phyloP scores from a whole-genome alignment of 1,140 invertebrate genomes.

The Diabrotica virgifera region DNA sequence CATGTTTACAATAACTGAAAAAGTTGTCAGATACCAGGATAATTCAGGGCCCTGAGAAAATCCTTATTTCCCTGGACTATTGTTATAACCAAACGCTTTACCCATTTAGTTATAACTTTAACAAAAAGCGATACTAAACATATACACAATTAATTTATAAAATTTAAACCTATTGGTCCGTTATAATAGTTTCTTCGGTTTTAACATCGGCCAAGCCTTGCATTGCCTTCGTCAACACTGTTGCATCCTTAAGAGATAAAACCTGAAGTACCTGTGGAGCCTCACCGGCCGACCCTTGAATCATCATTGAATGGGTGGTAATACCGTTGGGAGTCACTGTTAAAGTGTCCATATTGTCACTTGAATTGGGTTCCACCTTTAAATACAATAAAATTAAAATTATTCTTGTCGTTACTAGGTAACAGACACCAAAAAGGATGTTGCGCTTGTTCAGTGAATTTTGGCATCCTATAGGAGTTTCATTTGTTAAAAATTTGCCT shows the following conservation, averaged over 20 bases:
- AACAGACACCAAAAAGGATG: no score
- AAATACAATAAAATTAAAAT: conserved; percentile 3
- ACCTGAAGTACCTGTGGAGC: conserved; percentile 78
- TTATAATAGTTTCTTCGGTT: conserved; percentile 47
- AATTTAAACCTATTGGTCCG: conserved; percentile 41
- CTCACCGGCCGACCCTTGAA: conserved; percentile 64
- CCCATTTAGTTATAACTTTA: no score
- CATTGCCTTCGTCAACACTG: conserved; percentile 74
- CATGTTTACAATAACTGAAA: no score
- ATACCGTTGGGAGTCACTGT: conserved; percentile 63
- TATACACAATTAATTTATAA: neutral
- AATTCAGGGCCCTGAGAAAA: no score
- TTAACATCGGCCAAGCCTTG: conserved; percentile 57
- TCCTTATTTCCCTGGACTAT: no score
- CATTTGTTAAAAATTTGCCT: no score
- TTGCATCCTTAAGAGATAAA: conserved; percentile 77
- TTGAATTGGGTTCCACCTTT: conserved; percentile 64
- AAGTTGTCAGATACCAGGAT: no score
- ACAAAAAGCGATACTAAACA: no score
- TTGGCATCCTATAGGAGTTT: no score
- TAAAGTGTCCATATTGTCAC: conserved; percentile 64
- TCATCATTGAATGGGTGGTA: conserved; percentile 74
- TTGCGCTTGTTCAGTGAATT: no score
- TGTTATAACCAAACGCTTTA: no score
- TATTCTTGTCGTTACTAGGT: no score